phyloP scores from a whole-genome alignment of 2,797 vertebrate species.

The Lophotriccus pileatus region DNA sequence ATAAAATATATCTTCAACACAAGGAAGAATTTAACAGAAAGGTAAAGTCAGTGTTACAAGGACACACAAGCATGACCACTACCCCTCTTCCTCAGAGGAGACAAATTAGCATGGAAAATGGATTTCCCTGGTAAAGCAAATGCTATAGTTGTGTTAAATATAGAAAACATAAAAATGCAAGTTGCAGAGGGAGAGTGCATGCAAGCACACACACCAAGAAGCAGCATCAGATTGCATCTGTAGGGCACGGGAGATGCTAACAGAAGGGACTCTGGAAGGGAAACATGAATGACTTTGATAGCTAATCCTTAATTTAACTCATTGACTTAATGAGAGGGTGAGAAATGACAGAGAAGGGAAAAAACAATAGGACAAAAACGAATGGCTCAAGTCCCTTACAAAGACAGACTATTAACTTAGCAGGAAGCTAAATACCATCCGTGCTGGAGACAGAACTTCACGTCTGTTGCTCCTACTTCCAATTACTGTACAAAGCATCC shows the following conservation, averaged over 20 bases:
- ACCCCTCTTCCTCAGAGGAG: neutral
- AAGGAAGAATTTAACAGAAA: neutral
- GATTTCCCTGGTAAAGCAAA: neutral
- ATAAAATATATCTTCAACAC: neutral
- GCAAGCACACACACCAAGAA: neutral
- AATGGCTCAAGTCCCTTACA: neutral
- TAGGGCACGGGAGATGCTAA: neutral
- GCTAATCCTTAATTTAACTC: slow-evolving; percentile 18
- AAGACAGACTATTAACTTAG: neutral
- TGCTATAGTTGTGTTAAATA: neutral
- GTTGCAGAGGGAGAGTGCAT: neutral
- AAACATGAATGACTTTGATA: neutral
- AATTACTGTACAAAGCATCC: neutral
- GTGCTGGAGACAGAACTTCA: neutral
- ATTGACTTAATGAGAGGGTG: neutral
- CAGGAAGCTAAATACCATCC: slow-evolving; percentile 3
- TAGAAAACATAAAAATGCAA: neutral
- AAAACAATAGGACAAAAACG: slow-evolving; percentile 4
- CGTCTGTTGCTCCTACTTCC: neutral
- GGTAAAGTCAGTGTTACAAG: neutral
- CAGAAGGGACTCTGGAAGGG: neutral
- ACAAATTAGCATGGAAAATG: neutral
- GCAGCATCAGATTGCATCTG: neutral
- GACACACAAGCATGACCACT: neutral
- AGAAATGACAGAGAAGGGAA: neutral